These are phyloP conservation scores for Cryptoprocta ferox DNA, from an alignment of 2,797 vertebrate species.

Conservation along the genomic window DNA sequence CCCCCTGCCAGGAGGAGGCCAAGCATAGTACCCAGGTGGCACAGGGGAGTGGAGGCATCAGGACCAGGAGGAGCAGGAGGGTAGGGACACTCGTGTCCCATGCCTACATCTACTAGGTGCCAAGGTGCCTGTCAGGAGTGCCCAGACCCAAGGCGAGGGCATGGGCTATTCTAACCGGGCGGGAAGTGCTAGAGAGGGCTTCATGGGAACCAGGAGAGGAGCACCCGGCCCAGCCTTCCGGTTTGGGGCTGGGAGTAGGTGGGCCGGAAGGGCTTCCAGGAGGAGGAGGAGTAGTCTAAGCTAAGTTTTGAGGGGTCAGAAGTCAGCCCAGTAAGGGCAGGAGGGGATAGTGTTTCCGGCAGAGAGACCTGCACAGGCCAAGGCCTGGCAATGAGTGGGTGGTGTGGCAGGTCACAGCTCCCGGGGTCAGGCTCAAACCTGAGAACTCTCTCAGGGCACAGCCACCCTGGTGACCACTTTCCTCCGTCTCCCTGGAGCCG, in stretches of 20 bases:
- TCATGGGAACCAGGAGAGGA: background rate
- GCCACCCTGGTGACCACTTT: background rate
- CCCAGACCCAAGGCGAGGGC: background rate
- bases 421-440: background rate
- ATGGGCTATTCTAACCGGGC: background rate
- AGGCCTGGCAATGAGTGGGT: background rate
- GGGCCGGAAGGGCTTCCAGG: background rate
- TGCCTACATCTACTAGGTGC: background rate
- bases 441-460: background rate
- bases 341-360: background rate
- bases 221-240: too few species aligned
- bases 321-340: background rate
- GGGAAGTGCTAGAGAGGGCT: background rate
- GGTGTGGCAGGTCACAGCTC: background rate
- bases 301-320: background rate
- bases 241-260: too few species aligned
- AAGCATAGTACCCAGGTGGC: background rate
- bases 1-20: background rate
- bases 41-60: background rate
- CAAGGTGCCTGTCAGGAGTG: background rate
- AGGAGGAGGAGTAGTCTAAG: background rate
- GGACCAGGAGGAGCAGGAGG: background rate
- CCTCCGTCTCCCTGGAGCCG: background rate
- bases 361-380: background rate
- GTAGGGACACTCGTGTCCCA: rapidly evolving